These are phyloP conservation scores for Drosophila neoperkinsi DNA, from an alignment of 2,888 invertebrate species.

Conservation along the genomic window DNA sequence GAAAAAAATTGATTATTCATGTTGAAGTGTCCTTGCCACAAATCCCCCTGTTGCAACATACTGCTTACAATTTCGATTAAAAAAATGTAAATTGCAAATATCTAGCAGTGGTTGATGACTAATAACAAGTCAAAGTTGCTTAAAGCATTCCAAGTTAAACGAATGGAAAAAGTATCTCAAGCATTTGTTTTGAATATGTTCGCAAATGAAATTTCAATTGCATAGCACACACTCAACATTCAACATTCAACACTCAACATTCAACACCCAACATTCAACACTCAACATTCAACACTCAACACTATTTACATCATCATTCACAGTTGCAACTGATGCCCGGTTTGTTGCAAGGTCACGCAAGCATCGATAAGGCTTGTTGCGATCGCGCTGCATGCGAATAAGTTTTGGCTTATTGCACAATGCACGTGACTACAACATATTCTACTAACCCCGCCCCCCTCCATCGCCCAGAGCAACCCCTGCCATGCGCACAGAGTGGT, in stretches of 20 bases:
- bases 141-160: background rate
- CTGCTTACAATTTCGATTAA: background rate
- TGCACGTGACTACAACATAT: constrained; percentile 68
- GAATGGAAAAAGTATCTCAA: background rate
- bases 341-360: constrained; percentile 47
- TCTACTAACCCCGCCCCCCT: background rate
- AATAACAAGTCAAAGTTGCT: background rate
- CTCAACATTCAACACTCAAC: background rate
- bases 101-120: background rate
- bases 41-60: background rate
- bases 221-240: background rate
- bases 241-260: background rate
- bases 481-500: background rate
- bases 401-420: constrained; percentile 69
- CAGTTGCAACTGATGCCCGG: constrained; percentile 6
- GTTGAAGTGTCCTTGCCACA: constrained; percentile 59
- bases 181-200: background rate
- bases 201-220: background rate
- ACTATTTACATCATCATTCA: constrained; percentile 3
- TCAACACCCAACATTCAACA: background rate
- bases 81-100: background rate
- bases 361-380: constrained; percentile 46
- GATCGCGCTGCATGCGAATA: constrained; percentile 73
- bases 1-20: constrained; percentile 78
- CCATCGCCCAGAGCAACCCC: background rate